Percentiles rank a stretch among this genome's conserved stretches.
phyloP scores from a whole-genome alignment of 2,888 invertebrate species.

The Calliopum simillimum region DNA sequence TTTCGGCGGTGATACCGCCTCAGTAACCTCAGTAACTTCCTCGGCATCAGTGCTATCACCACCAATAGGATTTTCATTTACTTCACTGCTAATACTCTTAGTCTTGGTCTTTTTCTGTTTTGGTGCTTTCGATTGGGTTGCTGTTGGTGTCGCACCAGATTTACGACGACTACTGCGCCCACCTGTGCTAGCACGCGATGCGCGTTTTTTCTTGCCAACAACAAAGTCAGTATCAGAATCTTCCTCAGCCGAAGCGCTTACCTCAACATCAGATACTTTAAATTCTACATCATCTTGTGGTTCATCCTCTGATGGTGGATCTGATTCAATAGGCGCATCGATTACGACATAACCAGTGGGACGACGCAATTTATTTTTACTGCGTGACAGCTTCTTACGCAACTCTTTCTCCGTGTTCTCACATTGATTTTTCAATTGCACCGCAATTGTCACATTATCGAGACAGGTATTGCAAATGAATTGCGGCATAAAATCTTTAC shows the following conservation, averaged over 20 bases:
- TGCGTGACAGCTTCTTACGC: constrained; percentile 64
- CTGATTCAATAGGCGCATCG: constrained; percentile 63
- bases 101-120: constrained; percentile 20
- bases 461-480: constrained; percentile 65
- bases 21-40: constrained; percentile 43
- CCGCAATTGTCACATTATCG: constrained; percentile 64
- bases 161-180: constrained; percentile 50
- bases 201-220: constrained; percentile 50
- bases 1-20: constrained; percentile 32
- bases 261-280: constrained; percentile 62
- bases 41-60: constrained; percentile 36
- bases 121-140: constrained; percentile 32
- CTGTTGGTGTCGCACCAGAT: constrained; percentile 41
- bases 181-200: constrained; percentile 37
- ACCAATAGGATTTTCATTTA: constrained; percentile 11
- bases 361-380: constrained; percentile 63
- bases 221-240: constrained; percentile 59
- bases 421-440: constrained; percentile 63
- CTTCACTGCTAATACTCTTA: constrained; percentile 24
- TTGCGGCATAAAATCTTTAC: constrained; percentile 67
- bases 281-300: constrained; percentile 64
- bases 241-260: constrained; percentile 56
- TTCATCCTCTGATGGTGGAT: constrained; percentile 58
- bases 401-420: constrained; percentile 65
- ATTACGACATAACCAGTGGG: constrained; percentile 65